Conservation (phyloP, 1,140 invertebrate species). For the Hylyphantes graminicola region DNA sequence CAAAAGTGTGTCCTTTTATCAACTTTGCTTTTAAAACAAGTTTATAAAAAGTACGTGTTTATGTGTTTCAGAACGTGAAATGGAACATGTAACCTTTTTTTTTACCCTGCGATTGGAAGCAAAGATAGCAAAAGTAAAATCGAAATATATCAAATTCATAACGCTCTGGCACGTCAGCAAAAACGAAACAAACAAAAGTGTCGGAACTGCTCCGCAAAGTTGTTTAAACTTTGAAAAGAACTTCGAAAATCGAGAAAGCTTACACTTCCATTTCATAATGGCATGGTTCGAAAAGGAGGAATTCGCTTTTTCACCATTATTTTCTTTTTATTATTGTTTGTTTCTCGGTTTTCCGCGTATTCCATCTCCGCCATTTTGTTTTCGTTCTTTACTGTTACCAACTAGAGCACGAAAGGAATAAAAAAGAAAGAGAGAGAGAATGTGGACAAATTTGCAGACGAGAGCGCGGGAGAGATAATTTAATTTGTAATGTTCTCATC, state of each 20-base stretch:
- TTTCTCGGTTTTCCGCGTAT: constrained; percentile 11
- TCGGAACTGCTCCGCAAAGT: constrained; percentile 29
- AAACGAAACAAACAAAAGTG: constrained; percentile 29
- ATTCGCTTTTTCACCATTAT: background rate
- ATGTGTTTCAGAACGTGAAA: too few relatives aligned
- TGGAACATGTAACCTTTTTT: background rate
- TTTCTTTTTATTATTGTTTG: background rate
- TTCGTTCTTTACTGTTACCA: background rate
- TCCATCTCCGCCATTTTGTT: constrained; percentile 16
- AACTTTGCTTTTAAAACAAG: too few relatives aligned
- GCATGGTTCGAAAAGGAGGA: constrained; percentile 14
- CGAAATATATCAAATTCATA: constrained; percentile 35
- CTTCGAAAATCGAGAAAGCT: constrained; percentile 26
- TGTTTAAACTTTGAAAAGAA: constrained; percentile 51
- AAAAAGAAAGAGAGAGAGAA: too few relatives aligned
- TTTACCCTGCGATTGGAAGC: too few relatives aligned
- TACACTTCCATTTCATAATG: constrained; percentile 47
- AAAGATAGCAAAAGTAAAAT: constrained; percentile 12
- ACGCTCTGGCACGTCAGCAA: constrained; percentile 17
- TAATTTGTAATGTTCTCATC: constrained; percentile 13
- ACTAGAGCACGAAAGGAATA: background rate
- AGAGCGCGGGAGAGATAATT: constrained; percentile 17
- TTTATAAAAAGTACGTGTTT: too few relatives aligned
- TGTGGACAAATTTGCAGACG: constrained; percentile 31
- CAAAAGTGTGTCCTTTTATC: too few relatives aligned